phyloP scores from a whole-genome alignment of 2,797 vertebrate genomes.

The Tragelaphus eurycerus region DNA sequence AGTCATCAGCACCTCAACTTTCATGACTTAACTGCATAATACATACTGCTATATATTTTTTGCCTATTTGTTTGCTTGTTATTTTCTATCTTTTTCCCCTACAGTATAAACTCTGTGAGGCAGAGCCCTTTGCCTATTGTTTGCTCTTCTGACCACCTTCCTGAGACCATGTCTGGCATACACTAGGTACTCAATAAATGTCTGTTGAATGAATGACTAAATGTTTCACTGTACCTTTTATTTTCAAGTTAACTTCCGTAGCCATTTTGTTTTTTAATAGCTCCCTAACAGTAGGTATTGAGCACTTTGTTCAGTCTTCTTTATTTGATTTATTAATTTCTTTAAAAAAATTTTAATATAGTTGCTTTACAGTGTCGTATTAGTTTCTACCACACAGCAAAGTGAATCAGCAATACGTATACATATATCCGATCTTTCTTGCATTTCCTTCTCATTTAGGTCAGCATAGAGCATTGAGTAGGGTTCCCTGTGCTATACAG shows the following conservation, averaged over 20 bases:
- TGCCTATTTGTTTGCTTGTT: neutral
- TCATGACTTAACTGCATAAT: neutral
- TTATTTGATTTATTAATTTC: neutral
- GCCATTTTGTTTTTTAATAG: neutral
- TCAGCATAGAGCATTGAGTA: neutral
- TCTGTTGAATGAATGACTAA: neutral
- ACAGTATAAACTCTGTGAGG: neutral
- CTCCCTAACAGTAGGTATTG: neutral
- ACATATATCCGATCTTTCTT: neutral
- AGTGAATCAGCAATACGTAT: neutral
- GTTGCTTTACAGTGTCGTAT: neutral
- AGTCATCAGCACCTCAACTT: neutral
- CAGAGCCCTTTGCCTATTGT: neutral
- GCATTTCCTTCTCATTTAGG: neutral
- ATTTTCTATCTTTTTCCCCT: neutral
- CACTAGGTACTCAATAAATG: neutral
- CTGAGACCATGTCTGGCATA: neutral
- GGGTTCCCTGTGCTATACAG: neutral
- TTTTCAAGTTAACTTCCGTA: slow-evolving; percentile 25
- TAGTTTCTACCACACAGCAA: neutral
- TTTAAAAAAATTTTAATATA: neutral
- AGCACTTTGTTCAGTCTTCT: neutral
- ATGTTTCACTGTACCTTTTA: neutral
- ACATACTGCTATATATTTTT: neutral
- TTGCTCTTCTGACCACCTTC: neutral